Base-by-base conservation (phyloP, 1,140 invertebrate genomes). In the Lasioglossum baleicum region DNA sequence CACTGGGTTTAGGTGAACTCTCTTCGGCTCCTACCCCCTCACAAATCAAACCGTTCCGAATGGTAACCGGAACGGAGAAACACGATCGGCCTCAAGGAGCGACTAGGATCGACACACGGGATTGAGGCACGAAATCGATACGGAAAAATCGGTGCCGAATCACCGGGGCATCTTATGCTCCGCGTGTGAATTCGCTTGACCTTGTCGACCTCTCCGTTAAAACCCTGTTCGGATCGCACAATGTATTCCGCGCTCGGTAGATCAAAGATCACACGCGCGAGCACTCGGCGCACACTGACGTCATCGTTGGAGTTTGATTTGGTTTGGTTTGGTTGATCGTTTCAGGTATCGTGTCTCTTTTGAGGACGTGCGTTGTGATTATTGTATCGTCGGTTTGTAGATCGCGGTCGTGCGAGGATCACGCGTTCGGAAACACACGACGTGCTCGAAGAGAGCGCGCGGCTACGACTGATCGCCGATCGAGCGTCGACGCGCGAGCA, bases 391-490 rank as follows among this genome's bases (percentile, higher is more conserved):
- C 44, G 10, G 11, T 10, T 35, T 10, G 44, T 13, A 13, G 78
- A 17, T 53, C n/a, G n/a, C 2, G 60, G 17, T 48, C 4, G 20
- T 7, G 15, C 51, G 51, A 17, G 51, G 51, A 20, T 11, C 51
- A 15, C 51, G 35, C 48, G 60, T 15, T 35, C 42, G 53, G 48
- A 48, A 26, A 8, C 71, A 42, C 31, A 51, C 78, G 80, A 90
- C 75, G 88, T 86, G 78, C 73, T 77, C 90, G 83, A 74, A 75
- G 87, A 81, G 90, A 92, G 87, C 91, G 91, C 91, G 90, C 88
- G 89, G 90, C 90, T 88, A 90, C 89, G 88, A 93, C 92, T 93
- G 92, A 92, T 86, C 88, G 75, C 84, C 86, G 85, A 89, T 87
- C 87, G 88, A 88, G 85, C 88, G 84, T 88, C 90, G 86, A 90